Base-by-base conservation (phyloP, 2,888 invertebrate genomes). In the Leptothorax acervorum region DNA sequence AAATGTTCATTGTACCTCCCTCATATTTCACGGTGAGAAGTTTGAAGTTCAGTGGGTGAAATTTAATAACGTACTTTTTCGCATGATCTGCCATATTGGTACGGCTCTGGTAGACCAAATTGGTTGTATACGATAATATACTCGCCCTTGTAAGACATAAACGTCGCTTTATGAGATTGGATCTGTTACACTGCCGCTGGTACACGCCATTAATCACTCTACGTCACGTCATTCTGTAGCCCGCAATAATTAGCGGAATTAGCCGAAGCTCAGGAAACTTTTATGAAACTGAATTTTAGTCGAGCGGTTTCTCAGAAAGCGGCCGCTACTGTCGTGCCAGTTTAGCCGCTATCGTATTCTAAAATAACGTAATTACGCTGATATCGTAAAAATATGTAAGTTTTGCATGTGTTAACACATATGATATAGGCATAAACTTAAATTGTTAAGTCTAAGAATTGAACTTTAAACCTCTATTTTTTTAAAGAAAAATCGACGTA, bases 191-290 rank as follows among this genome's bases (percentile, higher is more conserved):
- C 11, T 28, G 28, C 39, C 60, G 60, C 42, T 60, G 73, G 12
- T 60, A 71, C 73, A 71, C 39, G 73, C 79, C 79, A 71, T 81
- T 81, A 81, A 81, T 81, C 79, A 81, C 18, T 73, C 28, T 18
- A 39, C 73, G 60, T 71, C 73, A 60, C 73, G 71, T 71, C 73
- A 81, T 71, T 81, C 60, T 51, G 73, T 62, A 81, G 39, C 28
- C 60, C 48, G 39, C 28, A 81, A 73, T 71, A 71, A 81, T 81
- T 81, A 81, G 23, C 28, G 35, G 5, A 48, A 60, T 71, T 81
- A 71, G 57, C 55, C 45, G 55, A 45, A 57, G 66, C 45, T 51
- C 60, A 35, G 23, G 12, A 51, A 81, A 81, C 79, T 79, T 79
- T 76, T 60, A 45, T 62, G 48, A 60, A 60, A 28, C 35, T 35